Conservation (phyloP, 92 coral and sea anemone species). For the Phenganax stokvisi region DNA sequence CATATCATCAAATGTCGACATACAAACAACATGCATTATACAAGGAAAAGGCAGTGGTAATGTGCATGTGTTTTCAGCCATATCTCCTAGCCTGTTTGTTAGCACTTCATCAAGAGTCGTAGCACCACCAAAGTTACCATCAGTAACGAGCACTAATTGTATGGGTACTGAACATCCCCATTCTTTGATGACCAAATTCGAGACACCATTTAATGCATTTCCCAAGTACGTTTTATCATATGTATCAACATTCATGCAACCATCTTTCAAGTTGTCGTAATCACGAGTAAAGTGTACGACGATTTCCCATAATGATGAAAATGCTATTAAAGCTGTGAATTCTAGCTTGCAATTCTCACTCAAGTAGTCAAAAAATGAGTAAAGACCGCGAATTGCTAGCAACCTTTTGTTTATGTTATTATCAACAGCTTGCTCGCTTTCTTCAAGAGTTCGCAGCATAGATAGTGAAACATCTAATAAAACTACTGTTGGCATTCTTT, state of each 20-base stretch:
- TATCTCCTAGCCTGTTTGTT: constrained; percentile 54
- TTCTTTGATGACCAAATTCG: constrained; percentile 91
- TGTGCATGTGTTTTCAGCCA: constrained; percentile 63
- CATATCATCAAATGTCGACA: constrained; percentile 58
- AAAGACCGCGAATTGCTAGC: constrained; percentile 83
- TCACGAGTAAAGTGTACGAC: constrained; percentile 97
- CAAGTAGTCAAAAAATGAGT: constrained; percentile 76
- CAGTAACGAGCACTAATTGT: constrained; percentile 84
- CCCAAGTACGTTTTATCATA: constrained; percentile 91
- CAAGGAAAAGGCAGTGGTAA: constrained; percentile 90
- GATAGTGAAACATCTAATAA: constrained; percentile 96
- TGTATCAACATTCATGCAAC: constrained; percentile 88
- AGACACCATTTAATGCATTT: constrained; percentile 93
- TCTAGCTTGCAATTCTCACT: constrained; percentile 83
- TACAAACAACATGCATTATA: constrained; percentile 79
- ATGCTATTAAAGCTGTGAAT: constrained; percentile 89
- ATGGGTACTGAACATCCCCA: constrained; percentile 98
- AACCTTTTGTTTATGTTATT: constrained; percentile 71
- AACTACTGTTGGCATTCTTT: constrained; percentile 86
- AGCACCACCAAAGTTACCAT: constrained; percentile 85
- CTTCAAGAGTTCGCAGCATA: constrained; percentile 74
- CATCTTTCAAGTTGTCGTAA: constrained; percentile 90
- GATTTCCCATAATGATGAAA: constrained; percentile 98
- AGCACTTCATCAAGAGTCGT: constrained; percentile 72
- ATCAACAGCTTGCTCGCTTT: constrained; percentile 57